phyloP scores from a whole-genome alignment of 2,888 invertebrate species.

The Ypsolopha scabrella region DNA sequence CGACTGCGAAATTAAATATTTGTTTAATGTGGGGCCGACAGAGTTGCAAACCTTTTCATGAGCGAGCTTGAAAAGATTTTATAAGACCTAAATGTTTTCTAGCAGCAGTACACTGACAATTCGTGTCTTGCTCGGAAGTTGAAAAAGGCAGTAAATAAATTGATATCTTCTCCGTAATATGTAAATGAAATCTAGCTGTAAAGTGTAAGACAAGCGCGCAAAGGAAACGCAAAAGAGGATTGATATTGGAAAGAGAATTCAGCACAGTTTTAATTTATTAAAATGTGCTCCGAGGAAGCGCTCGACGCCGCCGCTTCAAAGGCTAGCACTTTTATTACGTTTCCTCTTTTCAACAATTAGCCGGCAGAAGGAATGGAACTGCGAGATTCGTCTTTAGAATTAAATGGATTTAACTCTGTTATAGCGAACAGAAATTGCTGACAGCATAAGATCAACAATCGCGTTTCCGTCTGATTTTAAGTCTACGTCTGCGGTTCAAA shows the following conservation, averaged over 20 bases:
- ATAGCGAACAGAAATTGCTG: constrained; percentile 38
- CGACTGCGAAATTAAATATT: no score
- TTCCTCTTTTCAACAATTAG: constrained; percentile 64
- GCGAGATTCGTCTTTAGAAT: constrained; percentile 45
- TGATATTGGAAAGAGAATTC: constrained; percentile 51
- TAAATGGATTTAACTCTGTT: constrained; percentile 47
- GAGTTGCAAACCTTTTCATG: no score
- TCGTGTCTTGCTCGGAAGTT: not conserved
- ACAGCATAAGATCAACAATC: constrained; percentile 4
- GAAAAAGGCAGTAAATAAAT: constrained; percentile 34
- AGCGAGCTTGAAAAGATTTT: no score
- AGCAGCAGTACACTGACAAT: no score
- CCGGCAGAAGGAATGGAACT: constrained; percentile 39
- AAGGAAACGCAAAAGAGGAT: constrained; percentile 4
- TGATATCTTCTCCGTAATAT: constrained; percentile 22
- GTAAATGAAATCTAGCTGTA: constrained; percentile 1
- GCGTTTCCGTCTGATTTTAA: not conserved
- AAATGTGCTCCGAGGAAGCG: constrained; percentile 51
- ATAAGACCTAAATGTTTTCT: no score
- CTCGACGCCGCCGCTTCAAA: constrained; percentile 50
- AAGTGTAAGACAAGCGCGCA: constrained; percentile 2
- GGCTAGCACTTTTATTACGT: constrained; percentile 63
- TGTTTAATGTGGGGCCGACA: no score
- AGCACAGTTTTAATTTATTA: constrained; percentile 67
- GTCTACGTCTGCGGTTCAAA: not conserved